Conservation (phyloP, 2,113 vertebrate genomes). For the Lipotes vexillifer region DNA sequence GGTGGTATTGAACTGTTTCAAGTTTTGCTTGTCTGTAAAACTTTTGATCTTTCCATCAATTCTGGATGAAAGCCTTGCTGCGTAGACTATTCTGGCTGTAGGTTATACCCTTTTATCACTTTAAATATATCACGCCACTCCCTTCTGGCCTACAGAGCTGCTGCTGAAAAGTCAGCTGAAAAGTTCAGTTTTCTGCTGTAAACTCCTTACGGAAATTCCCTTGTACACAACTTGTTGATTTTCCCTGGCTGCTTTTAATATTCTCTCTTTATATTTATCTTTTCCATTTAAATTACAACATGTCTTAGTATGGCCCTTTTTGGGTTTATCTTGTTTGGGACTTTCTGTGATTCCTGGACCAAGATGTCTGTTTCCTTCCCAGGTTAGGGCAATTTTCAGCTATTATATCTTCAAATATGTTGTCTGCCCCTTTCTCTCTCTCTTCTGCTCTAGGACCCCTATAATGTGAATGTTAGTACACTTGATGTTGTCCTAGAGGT, state of each 20-base stretch:
- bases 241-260: neutral
- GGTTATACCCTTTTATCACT: neutral
- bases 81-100: neutral
- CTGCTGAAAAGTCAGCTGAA: neutral
- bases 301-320: neutral
- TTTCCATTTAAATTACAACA: neutral
- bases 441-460: neutral
- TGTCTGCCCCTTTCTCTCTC: neutral
- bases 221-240: neutral
- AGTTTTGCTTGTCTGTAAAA: neutral
- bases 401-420: neutral
- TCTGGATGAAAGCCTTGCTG: neutral
- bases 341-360: neutral
- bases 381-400: neutral
- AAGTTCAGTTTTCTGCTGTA: neutral
- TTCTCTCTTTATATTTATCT: neutral
- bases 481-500: too few species aligned
- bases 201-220: neutral
- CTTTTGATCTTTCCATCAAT: neutral
- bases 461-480: neutral
- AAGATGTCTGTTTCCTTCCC: neutral
- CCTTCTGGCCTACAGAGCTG: neutral
- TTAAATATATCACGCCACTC: neutral
- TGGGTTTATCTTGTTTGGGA: neutral
- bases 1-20: neutral